Percentiles rank a stretch among this genome's conserved stretches.
Conservation (phyloP, 2,113 vertebrate species). For the Riparia riparia region DNA sequence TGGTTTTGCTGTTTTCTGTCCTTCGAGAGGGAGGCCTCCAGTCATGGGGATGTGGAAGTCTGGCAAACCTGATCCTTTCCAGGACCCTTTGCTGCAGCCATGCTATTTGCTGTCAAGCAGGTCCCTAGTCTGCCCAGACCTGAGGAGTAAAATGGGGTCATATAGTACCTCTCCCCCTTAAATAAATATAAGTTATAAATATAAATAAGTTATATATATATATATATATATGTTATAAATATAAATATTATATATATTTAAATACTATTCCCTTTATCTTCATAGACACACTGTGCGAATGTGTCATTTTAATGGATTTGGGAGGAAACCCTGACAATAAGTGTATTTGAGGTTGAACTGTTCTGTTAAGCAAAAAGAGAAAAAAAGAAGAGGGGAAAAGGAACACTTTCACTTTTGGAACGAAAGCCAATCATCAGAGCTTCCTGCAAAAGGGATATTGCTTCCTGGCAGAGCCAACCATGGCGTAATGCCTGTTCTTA, state of each 20-base stretch:
- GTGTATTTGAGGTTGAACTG: not conserved
- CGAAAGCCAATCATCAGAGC: not conserved
- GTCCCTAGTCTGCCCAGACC: not conserved
- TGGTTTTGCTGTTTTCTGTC: not conserved
- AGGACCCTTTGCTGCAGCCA: not conserved
- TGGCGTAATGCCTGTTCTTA: not conserved
- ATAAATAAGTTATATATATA: not conserved
- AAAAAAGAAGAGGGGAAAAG: not conserved
- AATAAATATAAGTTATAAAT: not conserved
- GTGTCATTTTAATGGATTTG: not conserved
- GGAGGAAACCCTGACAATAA: not conserved
- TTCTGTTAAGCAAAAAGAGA: not conserved
- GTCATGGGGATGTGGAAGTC: not conserved
- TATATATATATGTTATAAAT: not conserved
- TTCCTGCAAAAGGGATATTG: not conserved
- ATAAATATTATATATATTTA: not conserved
- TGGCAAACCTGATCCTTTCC: not conserved
- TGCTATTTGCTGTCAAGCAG: not conserved
- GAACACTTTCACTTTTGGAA: not conserved
- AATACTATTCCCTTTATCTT: not conserved
- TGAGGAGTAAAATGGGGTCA: not conserved
- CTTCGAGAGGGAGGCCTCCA: not conserved
- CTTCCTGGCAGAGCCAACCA: not conserved
- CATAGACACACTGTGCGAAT: rapidly evolving
- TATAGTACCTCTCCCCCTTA: not conserved